Base-by-base conservation (phyloP, 2,113 vertebrate species). In the Menura novaehollandiae region DNA sequence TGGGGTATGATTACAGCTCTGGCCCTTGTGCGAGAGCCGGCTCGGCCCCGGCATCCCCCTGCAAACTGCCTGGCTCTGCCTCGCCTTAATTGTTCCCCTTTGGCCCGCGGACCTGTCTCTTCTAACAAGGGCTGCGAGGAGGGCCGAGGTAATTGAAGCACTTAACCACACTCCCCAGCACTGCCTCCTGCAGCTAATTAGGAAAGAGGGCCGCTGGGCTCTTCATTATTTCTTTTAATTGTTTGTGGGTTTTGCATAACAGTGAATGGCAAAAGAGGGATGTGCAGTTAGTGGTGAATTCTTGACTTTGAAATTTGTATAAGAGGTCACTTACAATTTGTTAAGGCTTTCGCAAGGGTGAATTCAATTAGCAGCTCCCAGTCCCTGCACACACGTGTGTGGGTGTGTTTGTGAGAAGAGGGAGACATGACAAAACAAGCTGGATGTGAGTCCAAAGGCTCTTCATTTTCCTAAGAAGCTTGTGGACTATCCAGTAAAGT, bases 161-260 rank as follows among this genome's bases (percentile, higher is more conserved):
- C 95, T 98, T 97, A 94, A 94, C 96, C 95, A 95, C 95, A 59
- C 88, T 93, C 95, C 91, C 93, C 71, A 93, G 96, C 90, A 84
- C 85, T 76, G 94, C 94, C 95, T 96, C 95, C 94, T 95, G 92
- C 94, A 94, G 96, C 96, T 98, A 97, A 98, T 98, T 97, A 98
- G 97, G 92, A 96, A 96, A 86, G 62, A 96, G 95, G 97, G 89
- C 97, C 88, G 69, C 95, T 97, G 97, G 97, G 97, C 97, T 94
- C 79, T 80, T 71, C 21, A 83, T 92, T 95, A 94, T 89, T 97
- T 97, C 96, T 97, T 97, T 93, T 97, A 98, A 98, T 98, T 98
- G 97, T 98, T 98, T 97, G 97, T 95, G 88, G 97, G 95, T 96
- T 96, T 96, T 96, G 95, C 97, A 64, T 97, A 97, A 96, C 84